These are phyloP conservation scores for Bedellia somnulentella DNA, from an alignment of 2,888 invertebrate species.

Conservation along the genomic window DNA sequence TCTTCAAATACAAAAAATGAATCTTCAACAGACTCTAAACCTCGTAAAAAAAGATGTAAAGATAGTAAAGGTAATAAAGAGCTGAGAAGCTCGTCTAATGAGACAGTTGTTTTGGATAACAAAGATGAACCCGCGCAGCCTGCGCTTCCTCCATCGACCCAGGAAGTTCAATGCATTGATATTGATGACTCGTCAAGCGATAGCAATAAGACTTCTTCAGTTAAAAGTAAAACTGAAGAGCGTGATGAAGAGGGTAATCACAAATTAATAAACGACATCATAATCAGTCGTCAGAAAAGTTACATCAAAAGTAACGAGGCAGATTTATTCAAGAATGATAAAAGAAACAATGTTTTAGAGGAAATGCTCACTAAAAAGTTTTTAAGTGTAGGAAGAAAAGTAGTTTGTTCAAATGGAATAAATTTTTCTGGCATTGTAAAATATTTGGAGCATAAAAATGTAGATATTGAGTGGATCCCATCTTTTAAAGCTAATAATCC, in stretches of 20 bases:
- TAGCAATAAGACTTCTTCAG: slow-evolving; percentile 13
- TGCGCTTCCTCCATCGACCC: too few relatives aligned
- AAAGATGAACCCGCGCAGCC: slow-evolving; percentile 6
- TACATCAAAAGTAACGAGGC: too few relatives aligned
- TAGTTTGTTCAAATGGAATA: slow-evolving; percentile 25
- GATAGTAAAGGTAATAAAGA: too few relatives aligned
- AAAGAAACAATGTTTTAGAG: slow-evolving; percentile 13
- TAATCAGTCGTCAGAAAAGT: too few relatives aligned
- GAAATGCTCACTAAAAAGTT: slow-evolving; percentile 33
- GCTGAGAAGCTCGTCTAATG: slow-evolving; percentile 16
- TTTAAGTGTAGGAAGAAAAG: slow-evolving; percentile 38
- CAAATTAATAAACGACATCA: too few relatives aligned
- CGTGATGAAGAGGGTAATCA: slow-evolving; percentile 6
- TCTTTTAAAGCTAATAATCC: slow-evolving; percentile 13
- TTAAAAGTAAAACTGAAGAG: slow-evolving; percentile 10
- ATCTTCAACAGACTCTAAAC: background rate
- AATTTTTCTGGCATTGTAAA: slow-evolving; percentile 31
- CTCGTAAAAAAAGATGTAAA: too few relatives aligned
- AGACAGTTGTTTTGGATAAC: slow-evolving; percentile 16
- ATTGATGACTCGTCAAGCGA: slow-evolving; percentile 30
- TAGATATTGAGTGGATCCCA: slow-evolving; percentile 28
- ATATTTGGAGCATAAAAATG: slow-evolving; percentile 33
- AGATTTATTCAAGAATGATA: background rate
- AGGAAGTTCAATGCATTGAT: slow-evolving; percentile 28
- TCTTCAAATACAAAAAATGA: background rate